These are phyloP conservation scores for Aquatica leii DNA, from an alignment of 2,888 invertebrate genomes.

Conservation along the genomic window DNA sequence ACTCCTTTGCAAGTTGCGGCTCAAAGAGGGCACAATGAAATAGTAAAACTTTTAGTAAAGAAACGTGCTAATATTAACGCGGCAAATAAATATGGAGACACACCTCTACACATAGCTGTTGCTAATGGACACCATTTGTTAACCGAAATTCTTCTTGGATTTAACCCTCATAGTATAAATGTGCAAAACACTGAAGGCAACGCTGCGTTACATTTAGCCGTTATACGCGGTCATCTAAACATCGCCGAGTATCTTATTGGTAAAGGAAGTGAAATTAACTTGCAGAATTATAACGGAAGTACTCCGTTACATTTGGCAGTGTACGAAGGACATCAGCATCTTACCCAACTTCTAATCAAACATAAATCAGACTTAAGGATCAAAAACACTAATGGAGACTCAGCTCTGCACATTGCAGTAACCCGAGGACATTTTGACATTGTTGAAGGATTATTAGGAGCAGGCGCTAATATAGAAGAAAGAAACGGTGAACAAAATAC, in stretches of 20 bases:
- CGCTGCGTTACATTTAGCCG: slow-evolving; percentile 9
- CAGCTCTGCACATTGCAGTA: slow-evolving; percentile 10
- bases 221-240: background rate
- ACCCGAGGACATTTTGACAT: background rate
- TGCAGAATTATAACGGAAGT: background rate
- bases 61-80: slow-evolving; percentile 4
- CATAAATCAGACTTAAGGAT: background rate
- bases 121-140: background rate
- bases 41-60: background rate
- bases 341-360: background rate
- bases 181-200: background rate
- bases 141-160: background rate
- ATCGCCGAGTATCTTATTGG: background rate
- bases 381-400: background rate
- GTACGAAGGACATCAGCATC: background rate
- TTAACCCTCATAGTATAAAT: background rate
- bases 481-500: background rate
- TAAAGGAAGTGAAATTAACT: background rate
- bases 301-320: slow-evolving; percentile 1
- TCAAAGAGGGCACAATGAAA: background rate
- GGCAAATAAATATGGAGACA: background rate
- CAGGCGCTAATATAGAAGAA: background rate
- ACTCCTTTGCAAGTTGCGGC: slow-evolving; percentile 7
- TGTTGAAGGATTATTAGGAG: background rate
- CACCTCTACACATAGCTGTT: slow-evolving; percentile 4